Percentiles rank a stretch among this genome's conserved stretches.
phyloP scores from a whole-genome alignment of 2,113 vertebrate genomes.

The Urocolius indicus region DNA sequence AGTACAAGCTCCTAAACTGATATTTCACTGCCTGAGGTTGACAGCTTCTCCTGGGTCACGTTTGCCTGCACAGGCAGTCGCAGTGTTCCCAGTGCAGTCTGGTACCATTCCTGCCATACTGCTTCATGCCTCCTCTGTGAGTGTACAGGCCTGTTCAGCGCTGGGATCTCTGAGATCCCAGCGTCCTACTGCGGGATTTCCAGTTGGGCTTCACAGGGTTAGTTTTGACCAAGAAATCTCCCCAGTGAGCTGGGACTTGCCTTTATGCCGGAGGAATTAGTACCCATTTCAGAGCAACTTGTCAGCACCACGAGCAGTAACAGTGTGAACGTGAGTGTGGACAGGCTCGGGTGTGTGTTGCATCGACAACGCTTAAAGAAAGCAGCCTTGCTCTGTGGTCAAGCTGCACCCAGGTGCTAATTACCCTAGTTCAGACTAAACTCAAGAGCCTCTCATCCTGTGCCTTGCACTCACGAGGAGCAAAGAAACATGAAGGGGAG shows the following conservation, averaged over 20 bases:
- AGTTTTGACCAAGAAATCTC: neutral
- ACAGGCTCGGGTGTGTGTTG: neutral
- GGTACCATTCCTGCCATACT: rapidly evolving
- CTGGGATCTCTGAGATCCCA: neutral
- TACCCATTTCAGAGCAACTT: neutral
- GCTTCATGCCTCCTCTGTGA: rapidly evolving
- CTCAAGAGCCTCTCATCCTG: neutral
- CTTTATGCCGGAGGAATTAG: neutral
- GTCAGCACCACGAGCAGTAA: neutral
- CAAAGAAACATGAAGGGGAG: neutral
- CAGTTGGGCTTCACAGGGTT: neutral
- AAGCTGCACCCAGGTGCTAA: neutral
- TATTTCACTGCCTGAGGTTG: neutral
- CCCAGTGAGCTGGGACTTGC: neutral
- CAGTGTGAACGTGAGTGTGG: neutral
- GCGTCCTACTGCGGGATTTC: neutral
- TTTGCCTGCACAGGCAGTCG: neutral
- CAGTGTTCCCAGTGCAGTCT: neutral
- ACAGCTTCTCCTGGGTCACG: neutral
- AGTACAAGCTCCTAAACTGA: neutral
- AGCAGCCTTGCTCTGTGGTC: neutral
- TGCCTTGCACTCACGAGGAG: rapidly evolving
- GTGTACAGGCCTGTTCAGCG: neutral
- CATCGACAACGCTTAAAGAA: neutral
- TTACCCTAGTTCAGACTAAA: neutral